phyloP scores from a whole-genome alignment of 2,888 invertebrate species.

The Brenthis hecate region DNA sequence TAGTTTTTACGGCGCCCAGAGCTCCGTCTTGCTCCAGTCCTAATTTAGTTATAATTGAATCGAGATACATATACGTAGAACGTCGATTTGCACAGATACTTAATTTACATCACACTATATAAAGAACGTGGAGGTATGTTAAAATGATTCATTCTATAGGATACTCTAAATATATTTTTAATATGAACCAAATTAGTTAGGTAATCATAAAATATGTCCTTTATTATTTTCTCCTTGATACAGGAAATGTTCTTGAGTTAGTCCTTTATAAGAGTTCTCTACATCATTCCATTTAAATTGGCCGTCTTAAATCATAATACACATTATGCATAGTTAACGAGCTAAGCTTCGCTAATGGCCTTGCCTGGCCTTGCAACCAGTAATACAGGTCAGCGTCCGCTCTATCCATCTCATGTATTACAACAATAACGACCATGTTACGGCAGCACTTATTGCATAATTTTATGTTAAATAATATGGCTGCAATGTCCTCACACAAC shows the following conservation, averaged over 20 bases:
- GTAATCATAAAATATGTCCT: too few species aligned
- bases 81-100: conserved; percentile 40
- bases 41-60: conserved; percentile 68
- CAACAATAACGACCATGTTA: conserved; percentile 31
- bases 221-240: neutral
- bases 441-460: conserved; percentile 21
- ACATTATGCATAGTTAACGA: conserved; percentile 26
- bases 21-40: conserved; percentile 59
- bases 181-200: neutral
- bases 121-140: conserved; percentile 32
- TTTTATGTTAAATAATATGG: conserved; percentile 7
- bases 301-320: conserved; percentile 12
- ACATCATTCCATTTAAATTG: neutral
- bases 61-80: conserved; percentile 50
- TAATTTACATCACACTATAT: conserved; percentile 38
- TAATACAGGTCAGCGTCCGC: conserved; percentile 49
- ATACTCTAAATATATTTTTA: conserved; percentile 1
- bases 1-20: conserved; percentile 61
- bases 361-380: conserved; percentile 74
- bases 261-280: neutral
- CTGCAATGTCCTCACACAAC: neutral
- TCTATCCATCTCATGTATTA: conserved; percentile 36
- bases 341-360: conserved; percentile 52
- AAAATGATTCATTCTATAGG: conserved; percentile 24
- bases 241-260: neutral